phyloP scores from a whole-genome alignment of 1,140 invertebrate genomes.

The Polypedilum pembai region DNA sequence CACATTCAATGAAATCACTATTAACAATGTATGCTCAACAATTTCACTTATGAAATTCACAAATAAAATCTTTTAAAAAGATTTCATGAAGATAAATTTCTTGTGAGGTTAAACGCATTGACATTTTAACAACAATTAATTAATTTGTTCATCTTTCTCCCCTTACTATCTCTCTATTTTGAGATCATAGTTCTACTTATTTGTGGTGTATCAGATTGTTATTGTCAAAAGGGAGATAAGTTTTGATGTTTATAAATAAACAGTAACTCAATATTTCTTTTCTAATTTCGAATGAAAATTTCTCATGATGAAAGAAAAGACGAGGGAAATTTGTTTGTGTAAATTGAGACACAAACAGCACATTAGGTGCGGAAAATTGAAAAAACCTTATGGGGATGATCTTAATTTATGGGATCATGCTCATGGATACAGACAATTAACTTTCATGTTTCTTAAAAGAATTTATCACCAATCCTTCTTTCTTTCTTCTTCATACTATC shows the following conservation, averaged over 20 bases:
- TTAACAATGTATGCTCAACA: background rate
- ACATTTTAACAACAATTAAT: constrained; percentile 3
- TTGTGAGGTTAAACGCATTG: background rate
- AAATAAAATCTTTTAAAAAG: too few relatives aligned
- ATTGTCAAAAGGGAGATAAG: background rate
- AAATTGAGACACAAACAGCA: background rate
- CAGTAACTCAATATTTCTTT: constrained; percentile 1
- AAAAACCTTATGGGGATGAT: background rate
- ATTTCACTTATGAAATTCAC: background rate
- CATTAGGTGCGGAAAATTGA: background rate
- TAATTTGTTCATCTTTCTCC: background rate
- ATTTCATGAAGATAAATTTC: too few relatives aligned
- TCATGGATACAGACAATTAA: constrained; percentile 26
- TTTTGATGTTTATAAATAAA: constrained; percentile 14
- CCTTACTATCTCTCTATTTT: background rate
- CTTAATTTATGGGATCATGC: constrained; percentile 24
- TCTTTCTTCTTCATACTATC: too few relatives aligned
- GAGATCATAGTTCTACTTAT: background rate
- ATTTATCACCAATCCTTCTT: background rate
- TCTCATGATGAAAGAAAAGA: background rate
- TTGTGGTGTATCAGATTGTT: background rate
- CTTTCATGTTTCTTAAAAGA: constrained; percentile 4
- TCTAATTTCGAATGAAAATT: background rate
- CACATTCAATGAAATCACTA: background rate
- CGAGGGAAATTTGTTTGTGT: constrained; percentile 3